Evolutionary conservation across 2,113 vertebrate species (phyloP).

Genomic region (Pongo pygmaeus): DNA sequence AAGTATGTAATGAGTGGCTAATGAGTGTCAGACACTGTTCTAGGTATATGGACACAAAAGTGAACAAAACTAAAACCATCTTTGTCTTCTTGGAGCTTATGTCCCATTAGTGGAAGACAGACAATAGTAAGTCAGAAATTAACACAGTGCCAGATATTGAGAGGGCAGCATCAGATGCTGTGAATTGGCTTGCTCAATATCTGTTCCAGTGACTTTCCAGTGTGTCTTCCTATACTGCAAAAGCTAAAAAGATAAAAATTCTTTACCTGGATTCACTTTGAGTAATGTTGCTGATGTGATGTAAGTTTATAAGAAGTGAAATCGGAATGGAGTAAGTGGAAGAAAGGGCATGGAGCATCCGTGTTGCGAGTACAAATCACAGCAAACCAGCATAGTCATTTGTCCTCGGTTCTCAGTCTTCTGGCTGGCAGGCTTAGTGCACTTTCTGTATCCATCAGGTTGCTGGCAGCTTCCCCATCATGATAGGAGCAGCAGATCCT

Average conservation of each 20-base stretch:
- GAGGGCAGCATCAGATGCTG: too few species aligned
- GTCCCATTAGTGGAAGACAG: background rate
- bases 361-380: background rate
- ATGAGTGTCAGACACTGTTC: background rate
- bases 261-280: background rate
- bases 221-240: background rate
- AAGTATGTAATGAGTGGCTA: background rate
- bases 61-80: background rate
- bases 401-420: background rate
- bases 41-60: background rate
- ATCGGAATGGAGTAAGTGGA: background rate
- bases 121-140: background rate
- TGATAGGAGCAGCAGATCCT: background rate
- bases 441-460: background rate
- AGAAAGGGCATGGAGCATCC: background rate
- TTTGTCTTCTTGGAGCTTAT: background rate
- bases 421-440: rapidly evolving
- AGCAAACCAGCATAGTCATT: background rate
- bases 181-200: background rate
- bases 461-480: background rate
- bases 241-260: background rate
- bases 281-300: background rate
- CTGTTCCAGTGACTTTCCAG: background rate
- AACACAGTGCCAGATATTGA: background rate
- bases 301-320: background rate